Evolutionary conservation across 2,888 invertebrate genomes (phyloP), one percentile per base, ranked within the genome.

Genomic region (Harpalus rubripes): DNA sequence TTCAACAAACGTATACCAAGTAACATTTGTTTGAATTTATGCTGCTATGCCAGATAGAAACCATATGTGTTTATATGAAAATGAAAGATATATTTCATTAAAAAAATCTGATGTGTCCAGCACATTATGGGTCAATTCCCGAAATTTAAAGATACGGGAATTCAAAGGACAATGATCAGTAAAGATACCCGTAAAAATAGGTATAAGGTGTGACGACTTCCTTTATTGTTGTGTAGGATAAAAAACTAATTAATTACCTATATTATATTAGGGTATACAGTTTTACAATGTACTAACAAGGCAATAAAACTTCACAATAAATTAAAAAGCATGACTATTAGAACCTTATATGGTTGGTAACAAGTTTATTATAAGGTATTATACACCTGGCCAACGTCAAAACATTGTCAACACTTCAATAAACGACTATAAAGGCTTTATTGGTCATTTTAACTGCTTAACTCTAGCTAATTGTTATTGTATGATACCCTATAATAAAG

Each of bases 261-360:
- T n/a, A 56, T 59, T 7, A 7, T 16, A 15, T 59, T 59, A 59
- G 18, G 59, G 16, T 59, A 2, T 16, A 15, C 7, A 7, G 1
- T 59, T 16, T 59, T 16, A 15, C 18, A 59, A 59, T 59, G 59
- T 15, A 10, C 72, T 44, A 74, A 74, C 5, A 44, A 18, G 15
- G 41, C 44, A 74, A 41, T 44, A 74, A 44, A 44, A 44, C 8
- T 52, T 74, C 44, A 74, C 2, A 7, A 74, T 74, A 74, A 74
- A 74, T 74, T 74, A 74, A 74, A 74, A 74, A 74, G 18, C 72
- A 10, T 74, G 72, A 44, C 44, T 74, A 74, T 74, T 18, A 74
- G 44, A 74, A 74, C 72, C 72, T 12, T 74, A 44, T 74, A 74
- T 44, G 72, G 72, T 44, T 10, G 44, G 41, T 18, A 74, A n/a